Conservation (phyloP, 1,140 invertebrate species). For the Pogonus chalceus region DNA sequence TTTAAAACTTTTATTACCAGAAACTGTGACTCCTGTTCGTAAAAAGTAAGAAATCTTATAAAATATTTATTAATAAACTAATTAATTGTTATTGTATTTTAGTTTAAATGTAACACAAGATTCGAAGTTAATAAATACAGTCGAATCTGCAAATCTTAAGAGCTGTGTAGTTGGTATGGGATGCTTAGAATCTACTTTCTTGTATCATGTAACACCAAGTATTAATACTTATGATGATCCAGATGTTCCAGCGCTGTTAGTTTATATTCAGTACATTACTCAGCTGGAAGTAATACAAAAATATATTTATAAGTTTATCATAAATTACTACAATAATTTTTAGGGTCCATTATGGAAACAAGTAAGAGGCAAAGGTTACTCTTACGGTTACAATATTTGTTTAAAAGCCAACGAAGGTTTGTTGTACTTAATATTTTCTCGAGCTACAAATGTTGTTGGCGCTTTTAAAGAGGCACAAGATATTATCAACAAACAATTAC, state of each 20-base stretch:
- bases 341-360: conserved; percentile 81
- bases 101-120: conserved; percentile 44
- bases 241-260: conserved; percentile 61
- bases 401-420: conserved; percentile 55
- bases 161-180: conserved; percentile 68
- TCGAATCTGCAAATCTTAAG: conserved; percentile 19
- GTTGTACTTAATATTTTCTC: conserved; percentile 59
- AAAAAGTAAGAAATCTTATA: conserved; percentile 29
- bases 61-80: conserved; percentile 4
- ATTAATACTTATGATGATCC: conserved; percentile 52
- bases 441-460: conserved; percentile 61
- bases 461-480: conserved; percentile 67
- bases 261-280: conserved; percentile 76
- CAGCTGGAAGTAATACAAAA: conserved; percentile 76
- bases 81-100: background rate
- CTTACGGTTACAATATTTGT: conserved; percentile 64
- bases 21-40: conserved; percentile 24
- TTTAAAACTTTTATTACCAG: conserved; percentile 43
- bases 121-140: conserved; percentile 35
- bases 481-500: conserved; percentile 52
- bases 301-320: background rate
- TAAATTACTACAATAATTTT: conserved; percentile 8
- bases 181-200: conserved; percentile 68
- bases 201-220: conserved; percentile 54
- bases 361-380: conserved; percentile 73